Evolutionary conservation across 2,888 invertebrate genomes (phyloP).

Genomic region (Parnassius smintheus): DNA sequence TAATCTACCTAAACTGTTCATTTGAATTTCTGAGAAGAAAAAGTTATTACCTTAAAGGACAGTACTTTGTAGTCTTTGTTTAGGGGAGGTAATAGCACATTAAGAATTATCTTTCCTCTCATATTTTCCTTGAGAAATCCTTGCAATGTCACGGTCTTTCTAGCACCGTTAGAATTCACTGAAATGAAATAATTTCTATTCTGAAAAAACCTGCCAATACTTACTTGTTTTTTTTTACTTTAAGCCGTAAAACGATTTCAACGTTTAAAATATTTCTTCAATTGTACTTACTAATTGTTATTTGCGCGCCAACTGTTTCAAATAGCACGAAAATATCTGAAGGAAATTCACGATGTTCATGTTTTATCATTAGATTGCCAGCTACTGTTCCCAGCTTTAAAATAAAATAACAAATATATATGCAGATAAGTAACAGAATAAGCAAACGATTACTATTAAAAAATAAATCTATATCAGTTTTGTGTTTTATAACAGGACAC

Average conservation of each 20-base stretch:
- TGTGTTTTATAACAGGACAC: neutral
- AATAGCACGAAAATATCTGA: conserved; percentile 84
- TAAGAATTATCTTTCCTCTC: conserved; percentile 66
- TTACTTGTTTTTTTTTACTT: neutral
- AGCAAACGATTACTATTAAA: neutral
- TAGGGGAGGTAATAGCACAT: conserved; percentile 60
- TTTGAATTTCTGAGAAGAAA: no score
- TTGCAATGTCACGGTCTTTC: conserved; percentile 40
- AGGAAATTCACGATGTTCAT: conserved; percentile 83
- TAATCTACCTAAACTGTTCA: no score
- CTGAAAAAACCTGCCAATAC: neutral
- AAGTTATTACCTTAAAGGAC: conserved; percentile 20
- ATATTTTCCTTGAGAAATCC: conserved; percentile 54
- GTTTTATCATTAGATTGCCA: conserved; percentile 86
- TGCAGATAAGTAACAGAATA: neutral
- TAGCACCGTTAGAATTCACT: conserved; percentile 9
- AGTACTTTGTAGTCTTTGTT: conserved; percentile 33
- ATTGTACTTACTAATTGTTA: conserved; percentile 46
- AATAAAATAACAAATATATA: neutral
- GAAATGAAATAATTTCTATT: conserved; percentile 4
- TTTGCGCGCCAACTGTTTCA: conserved; percentile 48
- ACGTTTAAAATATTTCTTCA: neutral
- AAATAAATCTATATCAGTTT: neutral
- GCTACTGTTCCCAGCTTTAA: conserved; percentile 69
- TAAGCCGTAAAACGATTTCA: no score